These are phyloP conservation scores for Drosophila multiciliata DNA, from an alignment of 2,888 invertebrate species.

Conservation along the genomic window DNA sequence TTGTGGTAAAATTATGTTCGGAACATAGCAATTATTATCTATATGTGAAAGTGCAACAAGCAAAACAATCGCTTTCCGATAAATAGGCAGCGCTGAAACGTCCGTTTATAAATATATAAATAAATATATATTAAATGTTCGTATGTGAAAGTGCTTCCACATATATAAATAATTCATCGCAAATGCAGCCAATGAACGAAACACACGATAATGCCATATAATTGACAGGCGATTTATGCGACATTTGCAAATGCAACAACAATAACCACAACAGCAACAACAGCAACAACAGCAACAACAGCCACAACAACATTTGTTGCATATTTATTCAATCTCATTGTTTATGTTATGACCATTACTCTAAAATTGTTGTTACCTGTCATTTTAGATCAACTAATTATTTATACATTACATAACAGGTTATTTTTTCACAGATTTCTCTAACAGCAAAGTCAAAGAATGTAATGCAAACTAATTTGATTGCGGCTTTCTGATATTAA, in stretches of 20 bases:
- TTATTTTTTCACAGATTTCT: conserved; percentile 7
- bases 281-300: background rate
- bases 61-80: conserved; percentile 38
- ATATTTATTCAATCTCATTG: conserved; percentile 38
- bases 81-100: background rate
- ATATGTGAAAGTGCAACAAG: conserved; percentile 41
- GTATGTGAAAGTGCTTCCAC: conserved; percentile 11
- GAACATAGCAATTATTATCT: conserved; percentile 48
- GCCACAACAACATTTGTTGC: conserved; percentile 32
- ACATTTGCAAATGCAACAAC: conserved; percentile 49
- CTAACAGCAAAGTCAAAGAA: conserved; percentile 16
- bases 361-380: conserved; percentile 29
- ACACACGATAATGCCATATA: conserved; percentile 68
- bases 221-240: conserved; percentile 77
- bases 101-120: background rate
- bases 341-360: conserved; percentile 10
- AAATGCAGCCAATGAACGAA: conserved; percentile 46
- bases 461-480: background rate
- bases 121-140: background rate
- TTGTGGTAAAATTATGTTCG: conserved; percentile 64
- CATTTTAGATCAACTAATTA: conserved; percentile 45
- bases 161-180: conserved; percentile 61
- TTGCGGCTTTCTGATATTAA: background rate
- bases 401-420: conserved; percentile 22
- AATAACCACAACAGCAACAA: conserved; percentile 5